Evolutionary conservation across 2,113 vertebrate species (phyloP).

Genomic region (Cepphus grylle): DNA sequence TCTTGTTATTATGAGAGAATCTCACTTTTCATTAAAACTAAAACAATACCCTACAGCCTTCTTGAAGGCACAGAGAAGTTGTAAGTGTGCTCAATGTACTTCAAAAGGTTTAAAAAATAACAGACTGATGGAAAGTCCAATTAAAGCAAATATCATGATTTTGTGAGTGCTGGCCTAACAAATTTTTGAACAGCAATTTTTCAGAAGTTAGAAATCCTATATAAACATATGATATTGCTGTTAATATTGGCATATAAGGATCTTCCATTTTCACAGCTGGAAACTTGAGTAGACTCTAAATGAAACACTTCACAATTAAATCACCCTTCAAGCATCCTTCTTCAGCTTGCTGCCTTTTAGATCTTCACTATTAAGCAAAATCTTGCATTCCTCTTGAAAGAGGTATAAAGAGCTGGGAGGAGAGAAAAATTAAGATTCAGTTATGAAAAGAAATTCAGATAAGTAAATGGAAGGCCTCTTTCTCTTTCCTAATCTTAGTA

Average conservation of each 20-base stretch:
- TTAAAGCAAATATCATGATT: background rate
- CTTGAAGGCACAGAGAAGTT: background rate
- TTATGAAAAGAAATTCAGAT: background rate
- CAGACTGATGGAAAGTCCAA: background rate
- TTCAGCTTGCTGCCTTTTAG: background rate
- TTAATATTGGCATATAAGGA: background rate
- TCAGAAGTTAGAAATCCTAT: background rate
- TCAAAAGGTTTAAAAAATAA: background rate
- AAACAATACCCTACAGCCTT: background rate
- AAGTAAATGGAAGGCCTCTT: background rate
- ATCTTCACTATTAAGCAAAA: background rate
- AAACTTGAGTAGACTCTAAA: background rate
- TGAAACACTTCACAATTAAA: slow-evolving; percentile 22
- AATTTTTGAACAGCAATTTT: background rate
- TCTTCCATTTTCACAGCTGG: background rate
- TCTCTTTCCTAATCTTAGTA: background rate
- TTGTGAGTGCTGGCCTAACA: background rate
- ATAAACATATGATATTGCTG: background rate
- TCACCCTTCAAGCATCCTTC: slow-evolving; percentile 3
- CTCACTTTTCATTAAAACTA: background rate
- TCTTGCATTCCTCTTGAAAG: background rate
- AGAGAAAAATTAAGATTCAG: background rate
- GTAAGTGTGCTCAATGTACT: background rate
- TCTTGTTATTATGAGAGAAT: background rate
- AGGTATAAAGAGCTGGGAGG: background rate